Evolutionary conservation across 2,113 vertebrate species (phyloP).

Genomic region (Ctenomys sociabilis): DNA sequence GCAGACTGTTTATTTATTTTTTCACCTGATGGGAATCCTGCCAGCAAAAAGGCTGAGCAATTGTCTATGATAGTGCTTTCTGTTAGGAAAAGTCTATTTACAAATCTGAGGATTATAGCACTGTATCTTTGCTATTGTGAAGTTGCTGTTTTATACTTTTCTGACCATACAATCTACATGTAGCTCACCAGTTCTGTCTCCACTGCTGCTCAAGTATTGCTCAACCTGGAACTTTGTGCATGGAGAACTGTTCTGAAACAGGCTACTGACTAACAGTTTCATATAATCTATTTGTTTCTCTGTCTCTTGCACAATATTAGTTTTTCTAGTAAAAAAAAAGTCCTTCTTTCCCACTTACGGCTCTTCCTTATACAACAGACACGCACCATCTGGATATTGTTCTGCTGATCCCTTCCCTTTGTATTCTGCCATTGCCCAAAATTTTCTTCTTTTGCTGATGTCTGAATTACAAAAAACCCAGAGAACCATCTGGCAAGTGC

Average conservation of each 20-base stretch:
- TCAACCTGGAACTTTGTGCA: background rate
- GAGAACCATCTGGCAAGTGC: slow-evolving; percentile 41
- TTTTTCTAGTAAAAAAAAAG: background rate
- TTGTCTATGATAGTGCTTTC: background rate
- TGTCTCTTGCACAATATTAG: slow-evolving; percentile 28
- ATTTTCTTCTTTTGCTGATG: background rate
- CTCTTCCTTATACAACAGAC: background rate
- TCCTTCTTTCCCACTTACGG: background rate
- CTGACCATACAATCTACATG: background rate
- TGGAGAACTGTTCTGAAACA: background rate
- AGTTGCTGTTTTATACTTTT: background rate
- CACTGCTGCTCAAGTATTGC: background rate
- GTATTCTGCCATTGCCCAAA: slow-evolving; percentile 28
- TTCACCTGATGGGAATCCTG: background rate
- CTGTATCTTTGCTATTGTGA: background rate
- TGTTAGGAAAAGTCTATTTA: background rate
- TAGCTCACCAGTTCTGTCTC: background rate
- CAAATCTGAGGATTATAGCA: background rate
- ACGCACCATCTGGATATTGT: background rate
- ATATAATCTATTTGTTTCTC: background rate
- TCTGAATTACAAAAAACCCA: slow-evolving; percentile 64
- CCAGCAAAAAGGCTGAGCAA: background rate
- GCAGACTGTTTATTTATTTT: background rate
- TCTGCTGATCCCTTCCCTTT: background rate
- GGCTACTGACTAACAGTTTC: background rate